phyloP scores from a whole-genome alignment of 53 echinoderm and acorn worm species.

The Actinopyga echinites region DNA sequence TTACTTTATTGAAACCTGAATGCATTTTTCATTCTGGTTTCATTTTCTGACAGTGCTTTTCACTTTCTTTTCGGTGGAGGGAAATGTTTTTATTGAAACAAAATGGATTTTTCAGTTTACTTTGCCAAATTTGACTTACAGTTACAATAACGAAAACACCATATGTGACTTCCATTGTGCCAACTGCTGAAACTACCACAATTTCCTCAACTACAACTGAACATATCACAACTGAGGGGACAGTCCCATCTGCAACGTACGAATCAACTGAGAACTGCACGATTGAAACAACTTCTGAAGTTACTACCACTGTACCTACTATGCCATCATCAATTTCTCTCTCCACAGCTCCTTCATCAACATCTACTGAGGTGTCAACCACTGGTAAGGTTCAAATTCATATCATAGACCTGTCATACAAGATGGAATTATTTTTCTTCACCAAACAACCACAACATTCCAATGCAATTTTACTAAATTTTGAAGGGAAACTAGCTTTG shows the following conservation, averaged over 20 bases:
- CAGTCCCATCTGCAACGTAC: constrained; percentile 16
- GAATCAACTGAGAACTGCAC: constrained; percentile 26
- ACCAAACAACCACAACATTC: too few relatives aligned
- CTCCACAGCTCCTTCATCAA: constrained; percentile 3
- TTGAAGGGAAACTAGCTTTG: too few relatives aligned
- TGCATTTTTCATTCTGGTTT: too few relatives aligned
- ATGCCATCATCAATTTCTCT: constrained; percentile 27
- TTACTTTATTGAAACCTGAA: too few relatives aligned
- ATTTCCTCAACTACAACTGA: constrained; percentile 16
- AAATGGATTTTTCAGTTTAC: too few relatives aligned
- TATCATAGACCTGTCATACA: neutral
- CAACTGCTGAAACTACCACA: neutral
- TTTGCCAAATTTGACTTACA: neutral
- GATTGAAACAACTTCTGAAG: constrained; percentile 4
- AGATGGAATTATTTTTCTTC: too few relatives aligned
- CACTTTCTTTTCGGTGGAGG: too few relatives aligned
- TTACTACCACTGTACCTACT: constrained; percentile 18
- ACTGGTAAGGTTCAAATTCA: neutral
- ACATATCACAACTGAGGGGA: neutral
- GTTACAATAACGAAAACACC: neutral
- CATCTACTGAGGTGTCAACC: constrained; percentile 2
- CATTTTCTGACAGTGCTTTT: too few relatives aligned
- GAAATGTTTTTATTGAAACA: too few relatives aligned
- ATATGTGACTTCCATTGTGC: neutral
- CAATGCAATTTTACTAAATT: too few relatives aligned